Conservation (phyloP, 2,888 invertebrate genomes). For the Cephonodes hylas region DNA sequence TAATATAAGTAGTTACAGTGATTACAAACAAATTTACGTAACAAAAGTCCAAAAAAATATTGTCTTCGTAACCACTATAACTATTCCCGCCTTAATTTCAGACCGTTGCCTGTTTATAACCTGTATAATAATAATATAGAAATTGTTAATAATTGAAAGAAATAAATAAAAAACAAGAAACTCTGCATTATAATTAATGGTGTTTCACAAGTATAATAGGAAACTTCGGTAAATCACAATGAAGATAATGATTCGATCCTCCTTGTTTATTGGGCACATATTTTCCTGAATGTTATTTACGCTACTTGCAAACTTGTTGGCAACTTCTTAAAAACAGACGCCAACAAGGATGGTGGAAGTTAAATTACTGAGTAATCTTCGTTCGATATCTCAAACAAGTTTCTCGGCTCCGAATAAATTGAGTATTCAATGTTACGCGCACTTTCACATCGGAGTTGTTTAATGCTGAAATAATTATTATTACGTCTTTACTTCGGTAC, state of each 20-base stretch:
- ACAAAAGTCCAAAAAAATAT: too few relatives aligned
- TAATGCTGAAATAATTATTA: slow-evolving; percentile 18
- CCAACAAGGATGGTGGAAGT: slow-evolving; percentile 19
- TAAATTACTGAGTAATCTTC: slow-evolving; percentile 30
- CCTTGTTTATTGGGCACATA: not conserved
- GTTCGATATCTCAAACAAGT: slow-evolving; percentile 25
- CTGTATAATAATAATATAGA: too few relatives aligned
- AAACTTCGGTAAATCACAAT: not conserved
- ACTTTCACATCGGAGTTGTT: slow-evolving; percentile 14
- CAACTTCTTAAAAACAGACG: slow-evolving; percentile 17
- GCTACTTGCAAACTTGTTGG: slow-evolving; percentile 16
- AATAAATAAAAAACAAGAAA: too few relatives aligned
- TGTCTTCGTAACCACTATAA: too few relatives aligned
- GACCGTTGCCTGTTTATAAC: too few relatives aligned
- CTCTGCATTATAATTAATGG: not conserved
- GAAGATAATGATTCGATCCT: not conserved
- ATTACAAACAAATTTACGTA: too few relatives aligned
- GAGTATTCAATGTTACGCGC: slow-evolving; percentile 20
- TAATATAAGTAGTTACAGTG: too few relatives aligned
- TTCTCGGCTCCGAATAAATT: slow-evolving; percentile 23
- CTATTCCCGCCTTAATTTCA: too few relatives aligned
- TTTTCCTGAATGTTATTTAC: slow-evolving; percentile 15
- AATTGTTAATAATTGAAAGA: too few relatives aligned
- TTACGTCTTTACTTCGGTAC: not conserved
- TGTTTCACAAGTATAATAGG: not conserved